Evolutionary conservation across 2,113 vertebrate genomes (phyloP).

Genomic region (Mustela nigripes): DNA sequence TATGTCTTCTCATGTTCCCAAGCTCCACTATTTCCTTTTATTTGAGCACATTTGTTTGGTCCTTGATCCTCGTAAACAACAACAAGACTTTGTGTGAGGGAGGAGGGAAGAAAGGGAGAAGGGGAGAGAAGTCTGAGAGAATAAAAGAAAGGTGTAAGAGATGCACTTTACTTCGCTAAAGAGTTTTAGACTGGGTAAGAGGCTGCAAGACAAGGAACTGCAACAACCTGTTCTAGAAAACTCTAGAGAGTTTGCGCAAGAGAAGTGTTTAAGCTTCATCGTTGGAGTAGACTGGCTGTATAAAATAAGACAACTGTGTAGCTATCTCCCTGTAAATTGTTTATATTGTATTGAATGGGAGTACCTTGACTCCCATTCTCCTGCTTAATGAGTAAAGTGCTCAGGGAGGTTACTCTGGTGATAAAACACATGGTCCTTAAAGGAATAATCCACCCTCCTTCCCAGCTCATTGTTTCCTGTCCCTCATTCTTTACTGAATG

Average conservation of each 20-base stretch:
- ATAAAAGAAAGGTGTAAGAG: not conserved
- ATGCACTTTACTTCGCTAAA: not conserved
- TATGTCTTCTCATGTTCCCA: not conserved
- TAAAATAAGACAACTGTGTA: not conserved
- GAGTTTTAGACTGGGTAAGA: not conserved
- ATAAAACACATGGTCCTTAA: constrained; percentile 64
- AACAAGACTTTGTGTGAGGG: not conserved
- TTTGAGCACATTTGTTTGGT: not conserved
- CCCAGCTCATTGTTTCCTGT: not conserved
- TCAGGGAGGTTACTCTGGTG: not conserved
- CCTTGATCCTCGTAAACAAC: not conserved
- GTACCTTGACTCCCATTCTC: constrained; percentile 56
- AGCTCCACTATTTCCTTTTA: not conserved
- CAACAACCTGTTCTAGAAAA: not conserved
- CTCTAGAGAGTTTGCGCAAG: not conserved
- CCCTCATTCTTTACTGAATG: not conserved
- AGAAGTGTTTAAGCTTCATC: not conserved
- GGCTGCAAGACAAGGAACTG: not conserved
- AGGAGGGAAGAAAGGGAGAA: not conserved
- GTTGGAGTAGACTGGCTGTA: not conserved
- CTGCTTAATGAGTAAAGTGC: constrained; percentile 58
- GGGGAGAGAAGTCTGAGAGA: not conserved
- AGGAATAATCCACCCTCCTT: constrained; percentile 73
- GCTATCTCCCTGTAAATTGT: not conserved
- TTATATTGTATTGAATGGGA: constrained; percentile 54